phyloP scores from a whole-genome alignment of 1,140 invertebrate genomes.

The Latrodectus geometricus region DNA sequence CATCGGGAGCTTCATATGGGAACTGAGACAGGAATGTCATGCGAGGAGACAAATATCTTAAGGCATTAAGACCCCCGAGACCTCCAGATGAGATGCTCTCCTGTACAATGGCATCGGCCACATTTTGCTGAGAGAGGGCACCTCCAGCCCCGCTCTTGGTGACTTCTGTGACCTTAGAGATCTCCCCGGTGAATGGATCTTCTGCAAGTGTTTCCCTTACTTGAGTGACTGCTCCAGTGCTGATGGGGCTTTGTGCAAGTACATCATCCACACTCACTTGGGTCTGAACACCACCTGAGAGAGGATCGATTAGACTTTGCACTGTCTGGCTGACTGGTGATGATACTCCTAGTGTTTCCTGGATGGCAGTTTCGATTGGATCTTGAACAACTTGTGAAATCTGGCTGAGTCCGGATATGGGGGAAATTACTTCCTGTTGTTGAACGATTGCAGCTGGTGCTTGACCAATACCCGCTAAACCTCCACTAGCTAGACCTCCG shows the following conservation, averaged over 20 bases:
- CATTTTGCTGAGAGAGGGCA: conserved; percentile 10
- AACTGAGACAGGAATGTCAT: conserved; percentile 46
- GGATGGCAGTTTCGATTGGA: conserved; percentile 24
- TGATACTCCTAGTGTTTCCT: background rate
- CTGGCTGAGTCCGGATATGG: background rate
- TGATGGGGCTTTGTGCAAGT: background rate
- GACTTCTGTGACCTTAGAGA: conserved; percentile 46
- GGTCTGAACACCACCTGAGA: background rate
- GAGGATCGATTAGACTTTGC: conserved; percentile 25
- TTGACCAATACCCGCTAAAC: background rate
- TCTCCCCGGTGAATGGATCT: conserved; percentile 14
- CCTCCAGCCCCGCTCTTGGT: background rate
- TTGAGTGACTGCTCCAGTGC: background rate
- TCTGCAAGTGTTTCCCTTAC: conserved; percentile 21
- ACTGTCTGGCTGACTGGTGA: background rate
- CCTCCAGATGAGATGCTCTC: conserved; percentile 23
- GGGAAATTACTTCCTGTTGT: conserved; percentile 27
- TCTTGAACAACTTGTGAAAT: conserved; percentile 21
- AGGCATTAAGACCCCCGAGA: background rate
- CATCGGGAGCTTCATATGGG: conserved; percentile 29
- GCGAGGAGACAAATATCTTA: conserved; percentile 6
- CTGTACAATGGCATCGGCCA: conserved; percentile 34
- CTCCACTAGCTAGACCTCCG: conserved; percentile 2
- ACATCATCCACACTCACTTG: background rate
- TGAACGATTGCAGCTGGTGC: conserved; percentile 4